Conservation (phyloP, 2,888 invertebrate genomes). For the Rhagophthalmus giganteus region DNA sequence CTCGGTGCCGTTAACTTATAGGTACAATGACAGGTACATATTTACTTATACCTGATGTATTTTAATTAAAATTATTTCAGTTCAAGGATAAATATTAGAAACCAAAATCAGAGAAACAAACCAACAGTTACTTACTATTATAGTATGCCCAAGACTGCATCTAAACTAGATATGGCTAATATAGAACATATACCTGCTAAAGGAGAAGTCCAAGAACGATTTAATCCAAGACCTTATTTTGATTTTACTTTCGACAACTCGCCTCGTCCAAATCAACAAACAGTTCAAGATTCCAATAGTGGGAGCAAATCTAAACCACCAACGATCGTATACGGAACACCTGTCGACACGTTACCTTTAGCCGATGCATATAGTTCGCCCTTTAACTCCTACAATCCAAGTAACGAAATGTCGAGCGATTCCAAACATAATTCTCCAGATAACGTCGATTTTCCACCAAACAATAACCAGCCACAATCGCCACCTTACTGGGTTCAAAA, state of each 20-base stretch:
- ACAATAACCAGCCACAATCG: slow-evolving; percentile 1
- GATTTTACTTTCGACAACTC: slow-evolving; percentile 38
- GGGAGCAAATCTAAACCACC: slow-evolving; percentile 24
- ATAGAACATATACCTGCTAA: slow-evolving; percentile 41
- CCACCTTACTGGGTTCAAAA: slow-evolving; percentile 45
- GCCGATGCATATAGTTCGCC: slow-evolving; percentile 44
- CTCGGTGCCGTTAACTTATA: slow-evolving; percentile 48
- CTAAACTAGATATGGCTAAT: slow-evolving; percentile 30
- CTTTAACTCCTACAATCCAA: slow-evolving; percentile 48
- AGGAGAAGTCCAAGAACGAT: slow-evolving; percentile 53
- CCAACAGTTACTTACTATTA: slow-evolving; percentile 32
- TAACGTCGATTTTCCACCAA: slow-evolving; percentile 24
- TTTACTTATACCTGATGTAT: too few species aligned
- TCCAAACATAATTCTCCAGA: slow-evolving; percentile 9
- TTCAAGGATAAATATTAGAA: slow-evolving; percentile 43
- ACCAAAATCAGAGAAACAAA: slow-evolving; percentile 40
- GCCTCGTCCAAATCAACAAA: slow-evolving; percentile 5
- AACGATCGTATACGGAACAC: slow-evolving; percentile 33
- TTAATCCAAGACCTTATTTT: slow-evolving; percentile 52
- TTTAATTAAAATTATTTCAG: too few species aligned
- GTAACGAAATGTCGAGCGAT: slow-evolving; percentile 22
- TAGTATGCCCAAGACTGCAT: slow-evolving; percentile 14
- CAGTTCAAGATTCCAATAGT: slow-evolving; percentile 6
- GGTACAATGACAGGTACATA: too few species aligned
- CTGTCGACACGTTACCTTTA: slow-evolving; percentile 30